Evolutionary conservation across 2,797 vertebrate genomes (phyloP).

Genomic region (Darevskia nairensis): DNA sequence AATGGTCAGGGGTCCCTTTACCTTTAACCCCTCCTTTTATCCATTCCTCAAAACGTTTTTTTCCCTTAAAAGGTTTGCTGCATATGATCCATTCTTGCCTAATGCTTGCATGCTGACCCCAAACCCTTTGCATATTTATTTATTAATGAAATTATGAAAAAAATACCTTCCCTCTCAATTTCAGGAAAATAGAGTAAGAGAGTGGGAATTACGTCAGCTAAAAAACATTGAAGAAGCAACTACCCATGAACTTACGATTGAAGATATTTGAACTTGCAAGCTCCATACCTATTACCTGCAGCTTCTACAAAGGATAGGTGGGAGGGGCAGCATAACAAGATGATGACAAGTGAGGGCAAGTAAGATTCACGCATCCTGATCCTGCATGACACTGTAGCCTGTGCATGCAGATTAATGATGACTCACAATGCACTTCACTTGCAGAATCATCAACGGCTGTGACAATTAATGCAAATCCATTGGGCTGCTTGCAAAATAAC

Average conservation of each 20-base stretch:
- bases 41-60: neutral
- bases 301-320: neutral
- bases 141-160: too few species aligned
- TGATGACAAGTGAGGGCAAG: neutral
- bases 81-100: neutral
- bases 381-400: neutral
- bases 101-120: neutral
- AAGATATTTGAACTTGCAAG: conserved; percentile 55
- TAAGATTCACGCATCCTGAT: neutral
- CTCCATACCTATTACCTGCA: neutral
- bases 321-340: neutral
- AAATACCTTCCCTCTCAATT: conserved; percentile 22
- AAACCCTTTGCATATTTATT: too few species aligned
- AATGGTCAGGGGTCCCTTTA: too few species aligned
- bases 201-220: conserved; percentile 83
- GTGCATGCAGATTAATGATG: neutral
- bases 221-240: conserved; percentile 84
- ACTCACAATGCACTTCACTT: neutral
- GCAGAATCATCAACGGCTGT: neutral
- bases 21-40: neutral
- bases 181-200: conserved; percentile 58
- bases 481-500: conserved; percentile 11
- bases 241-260: conserved; percentile 79
- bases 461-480: conserved; percentile 9
- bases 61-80: neutral